Evolutionary conservation across 2,888 invertebrate genomes (phyloP), one percentile per base, ranked within the genome.

Genomic region (Caenorhabditis doughertyi): DNA sequence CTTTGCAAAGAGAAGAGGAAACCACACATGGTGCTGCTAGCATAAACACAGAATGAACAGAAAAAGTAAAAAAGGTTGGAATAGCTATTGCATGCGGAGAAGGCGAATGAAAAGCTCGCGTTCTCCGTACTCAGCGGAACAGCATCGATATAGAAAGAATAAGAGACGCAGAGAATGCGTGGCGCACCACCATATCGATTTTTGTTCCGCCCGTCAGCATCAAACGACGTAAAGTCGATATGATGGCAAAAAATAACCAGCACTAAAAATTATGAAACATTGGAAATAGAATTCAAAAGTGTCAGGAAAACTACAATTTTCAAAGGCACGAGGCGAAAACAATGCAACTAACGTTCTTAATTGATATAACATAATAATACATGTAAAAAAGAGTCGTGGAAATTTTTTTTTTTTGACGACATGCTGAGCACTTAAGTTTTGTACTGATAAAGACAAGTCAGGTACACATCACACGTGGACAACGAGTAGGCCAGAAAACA

Each of bases 101-200:
- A 18, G 23, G 16, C 23, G 27, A 56, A 58, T 49, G 39, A 7
- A 42, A 44, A 49, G 56, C 51, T 42, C 42, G 68, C 68, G 70
- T 70, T 70, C 56, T 39, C 53, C 29, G 42, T 42, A 23, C 58
- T 49, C 42, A 21, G 29, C 62, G 56, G 55, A 64, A 65, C 21
- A 29, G 39, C n/a, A 47, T 13, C 18, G 18, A 47, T 18, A 21
- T 29, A 32, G 58, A 56, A 23, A 3, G 18, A 29, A 16, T 5
- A 9, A 18, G 67, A 79, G 64, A 55, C 62, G 49, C 51, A 79
- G 39, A 62, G 35, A 55, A 55, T 32, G 44, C 42, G 25, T 65
- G 65, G 64, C 77, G 55, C 77, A 44, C 44, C 62, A 62, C 53
- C 55, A 32, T 70, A 70, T 70, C 62, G 70, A 79, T 79, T 70